These are phyloP conservation scores for Monochamus saltuarius DNA, from an alignment of 1,140 invertebrate genomes.

Conservation along the genomic window DNA sequence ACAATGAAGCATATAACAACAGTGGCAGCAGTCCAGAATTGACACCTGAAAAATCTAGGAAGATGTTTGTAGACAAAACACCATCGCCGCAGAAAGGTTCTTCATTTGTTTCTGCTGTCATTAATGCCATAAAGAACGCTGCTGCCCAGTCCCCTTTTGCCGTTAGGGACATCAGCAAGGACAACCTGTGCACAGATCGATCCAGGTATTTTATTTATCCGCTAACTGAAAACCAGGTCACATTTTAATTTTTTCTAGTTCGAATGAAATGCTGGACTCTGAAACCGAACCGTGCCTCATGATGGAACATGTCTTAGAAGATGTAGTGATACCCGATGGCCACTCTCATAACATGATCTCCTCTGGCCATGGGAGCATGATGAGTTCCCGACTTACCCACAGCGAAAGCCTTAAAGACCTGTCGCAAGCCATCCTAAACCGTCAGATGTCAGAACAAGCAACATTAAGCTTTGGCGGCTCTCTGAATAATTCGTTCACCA, in stretches of 20 bases:
- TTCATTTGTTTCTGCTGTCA: slow-evolving; percentile 67
- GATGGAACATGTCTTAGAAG: slow-evolving; percentile 72
- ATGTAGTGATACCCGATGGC: slow-evolving; percentile 64
- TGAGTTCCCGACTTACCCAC: slow-evolving; percentile 43
- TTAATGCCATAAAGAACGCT: slow-evolving; percentile 67
- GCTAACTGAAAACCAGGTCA: background rate
- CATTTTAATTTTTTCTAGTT: slow-evolving; percentile 28
- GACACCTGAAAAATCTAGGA: slow-evolving; percentile 59
- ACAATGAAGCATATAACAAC: slow-evolving; percentile 71
- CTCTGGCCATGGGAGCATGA: slow-evolving; percentile 52
- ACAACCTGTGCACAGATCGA: slow-evolving; percentile 30
- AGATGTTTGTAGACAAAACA: slow-evolving; percentile 54
- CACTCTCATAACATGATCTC: slow-evolving; percentile 71
- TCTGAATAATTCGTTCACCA: slow-evolving; percentile 43
- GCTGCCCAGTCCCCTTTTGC: slow-evolving; percentile 56
- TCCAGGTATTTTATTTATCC: slow-evolving; percentile 12
- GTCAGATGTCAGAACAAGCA: slow-evolving; percentile 60
- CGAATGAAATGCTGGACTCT: slow-evolving; percentile 69
- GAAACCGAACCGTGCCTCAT: slow-evolving; percentile 77
- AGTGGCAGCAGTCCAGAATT: slow-evolving; percentile 61
- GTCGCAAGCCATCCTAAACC: slow-evolving; percentile 63
- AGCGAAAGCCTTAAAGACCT: slow-evolving; percentile 67
- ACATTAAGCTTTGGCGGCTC: slow-evolving; percentile 36
- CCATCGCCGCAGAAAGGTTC: slow-evolving; percentile 61
- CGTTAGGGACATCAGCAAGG: slow-evolving; percentile 39